Conservation (phyloP, 2,113 vertebrate species). For the Mastomys natalensis region DNA sequence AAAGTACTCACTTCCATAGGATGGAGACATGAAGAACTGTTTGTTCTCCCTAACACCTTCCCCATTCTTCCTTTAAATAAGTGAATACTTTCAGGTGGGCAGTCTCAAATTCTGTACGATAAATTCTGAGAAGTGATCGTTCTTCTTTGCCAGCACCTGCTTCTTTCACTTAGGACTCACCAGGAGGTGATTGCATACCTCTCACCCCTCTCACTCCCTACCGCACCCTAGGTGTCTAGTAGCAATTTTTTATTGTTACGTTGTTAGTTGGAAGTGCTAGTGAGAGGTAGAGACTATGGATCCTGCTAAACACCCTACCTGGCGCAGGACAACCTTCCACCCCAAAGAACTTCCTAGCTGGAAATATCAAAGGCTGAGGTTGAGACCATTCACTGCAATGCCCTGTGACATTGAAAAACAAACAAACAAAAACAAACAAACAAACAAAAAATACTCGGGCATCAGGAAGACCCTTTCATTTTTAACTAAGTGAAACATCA, state of each 20-base stretch:
- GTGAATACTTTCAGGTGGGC: neutral
- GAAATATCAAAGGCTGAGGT: neutral
- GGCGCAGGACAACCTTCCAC: neutral
- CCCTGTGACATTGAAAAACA: neutral
- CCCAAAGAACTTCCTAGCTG: neutral
- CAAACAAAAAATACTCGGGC: neutral
- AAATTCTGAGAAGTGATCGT: neutral
- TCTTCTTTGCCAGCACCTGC: neutral
- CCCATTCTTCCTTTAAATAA: slow-evolving; percentile 19
- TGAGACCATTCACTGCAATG: neutral
- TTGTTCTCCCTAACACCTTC: neutral
- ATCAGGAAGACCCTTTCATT: neutral
- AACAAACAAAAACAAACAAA: neutral
- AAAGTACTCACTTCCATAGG: neutral
- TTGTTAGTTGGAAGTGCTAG: neutral
- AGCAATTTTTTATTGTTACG: neutral
- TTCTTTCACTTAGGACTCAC: neutral
- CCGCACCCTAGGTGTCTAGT: neutral
- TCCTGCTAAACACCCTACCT: neutral
- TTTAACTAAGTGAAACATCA: slow-evolving; percentile 33
- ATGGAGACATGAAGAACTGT: accelerated
- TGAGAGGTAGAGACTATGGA: neutral
- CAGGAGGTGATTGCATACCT: neutral
- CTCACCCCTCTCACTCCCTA: neutral
- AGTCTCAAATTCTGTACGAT: neutral